phyloP scores from a whole-genome alignment of 2,797 vertebrate species.

The Gallinago stenura region DNA sequence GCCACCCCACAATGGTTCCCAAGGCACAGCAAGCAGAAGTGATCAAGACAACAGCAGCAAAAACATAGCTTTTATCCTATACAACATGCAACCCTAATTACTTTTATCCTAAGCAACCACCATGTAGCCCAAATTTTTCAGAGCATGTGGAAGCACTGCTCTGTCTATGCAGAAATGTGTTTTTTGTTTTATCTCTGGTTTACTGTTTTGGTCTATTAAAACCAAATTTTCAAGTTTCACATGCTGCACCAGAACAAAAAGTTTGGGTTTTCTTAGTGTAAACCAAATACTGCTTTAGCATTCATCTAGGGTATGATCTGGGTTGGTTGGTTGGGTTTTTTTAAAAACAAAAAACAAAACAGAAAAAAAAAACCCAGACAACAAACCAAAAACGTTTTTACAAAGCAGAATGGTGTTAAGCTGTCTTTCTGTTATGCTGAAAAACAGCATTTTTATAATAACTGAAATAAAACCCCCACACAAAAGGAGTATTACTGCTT shows the following conservation, averaged over 20 bases:
- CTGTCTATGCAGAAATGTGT: not conserved
- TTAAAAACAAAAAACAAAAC: not conserved
- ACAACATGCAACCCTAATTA: not conserved
- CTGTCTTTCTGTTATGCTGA: not conserved
- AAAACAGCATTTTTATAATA: not conserved
- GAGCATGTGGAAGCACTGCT: not conserved
- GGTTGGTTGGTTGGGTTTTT: not conserved
- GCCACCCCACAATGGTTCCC: not conserved
- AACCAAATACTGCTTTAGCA: not conserved
- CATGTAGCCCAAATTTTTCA: not conserved
- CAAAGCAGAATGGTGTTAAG: not conserved
- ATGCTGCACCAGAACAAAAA: not conserved
- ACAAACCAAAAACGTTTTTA: not conserved
- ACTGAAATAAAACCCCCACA: not conserved
- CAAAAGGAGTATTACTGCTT: not conserved
- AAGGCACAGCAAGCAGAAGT: not conserved
- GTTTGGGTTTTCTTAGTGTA: accelerated
- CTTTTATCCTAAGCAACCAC: not conserved
- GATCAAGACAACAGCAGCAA: not conserved
- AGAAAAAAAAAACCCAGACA: not conserved
- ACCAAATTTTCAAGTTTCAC: not conserved
- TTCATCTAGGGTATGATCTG: not conserved
- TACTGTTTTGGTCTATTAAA: not conserved
- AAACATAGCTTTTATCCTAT: not conserved
- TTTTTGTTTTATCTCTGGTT: not conserved